These are phyloP conservation scores for Pangasianodon gigas DNA, from an alignment of 2,113 vertebrate species.

Conservation along the genomic window DNA sequence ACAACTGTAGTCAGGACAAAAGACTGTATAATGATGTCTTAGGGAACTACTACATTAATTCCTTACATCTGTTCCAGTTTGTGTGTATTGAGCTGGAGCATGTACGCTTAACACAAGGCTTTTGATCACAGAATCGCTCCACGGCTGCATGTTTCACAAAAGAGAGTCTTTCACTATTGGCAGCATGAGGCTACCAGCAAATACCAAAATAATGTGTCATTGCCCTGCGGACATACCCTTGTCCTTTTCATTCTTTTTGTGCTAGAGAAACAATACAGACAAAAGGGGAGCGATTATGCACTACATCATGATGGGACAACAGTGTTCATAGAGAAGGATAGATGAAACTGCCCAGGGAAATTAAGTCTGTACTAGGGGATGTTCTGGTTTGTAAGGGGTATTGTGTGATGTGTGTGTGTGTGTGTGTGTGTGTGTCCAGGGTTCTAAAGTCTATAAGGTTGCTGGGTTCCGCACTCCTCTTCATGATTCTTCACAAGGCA, in stretches of 20 bases:
- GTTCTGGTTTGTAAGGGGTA: slow-evolving; percentile 63
- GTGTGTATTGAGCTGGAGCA: slow-evolving; percentile 47
- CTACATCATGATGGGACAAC: slow-evolving; percentile 72
- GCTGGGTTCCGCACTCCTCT: not conserved
- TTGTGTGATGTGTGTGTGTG: slow-evolving; percentile 40
- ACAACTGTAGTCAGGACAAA: slow-evolving; percentile 35
- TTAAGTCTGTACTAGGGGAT: slow-evolving; percentile 67
- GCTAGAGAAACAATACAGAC: slow-evolving; percentile 63
- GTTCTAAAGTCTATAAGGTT: slow-evolving; percentile 7
- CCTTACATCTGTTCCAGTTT: slow-evolving; percentile 55
- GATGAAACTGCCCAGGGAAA: slow-evolving; percentile 71
- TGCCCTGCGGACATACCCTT: slow-evolving; percentile 61
- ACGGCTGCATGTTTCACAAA: slow-evolving; percentile 49
- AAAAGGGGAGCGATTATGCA: slow-evolving; percentile 69
- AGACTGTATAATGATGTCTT: slow-evolving; percentile 52
- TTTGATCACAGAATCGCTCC: slow-evolving; percentile 63
- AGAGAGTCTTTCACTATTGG: slow-evolving; percentile 60
- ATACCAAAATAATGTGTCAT: slow-evolving; percentile 63
- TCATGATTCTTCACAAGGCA: slow-evolving; percentile 26
- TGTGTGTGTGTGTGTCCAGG: slow-evolving; percentile 9
- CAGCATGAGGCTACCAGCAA: slow-evolving; percentile 69
- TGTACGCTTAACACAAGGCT: slow-evolving; percentile 46
- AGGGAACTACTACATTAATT: slow-evolving; percentile 44
- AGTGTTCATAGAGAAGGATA: slow-evolving; percentile 70
- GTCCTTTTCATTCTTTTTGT: slow-evolving; percentile 57